These are phyloP conservation scores for Nyleta sp. DNA, from an alignment of 2,888 invertebrate genomes.

Conservation along the genomic window DNA sequence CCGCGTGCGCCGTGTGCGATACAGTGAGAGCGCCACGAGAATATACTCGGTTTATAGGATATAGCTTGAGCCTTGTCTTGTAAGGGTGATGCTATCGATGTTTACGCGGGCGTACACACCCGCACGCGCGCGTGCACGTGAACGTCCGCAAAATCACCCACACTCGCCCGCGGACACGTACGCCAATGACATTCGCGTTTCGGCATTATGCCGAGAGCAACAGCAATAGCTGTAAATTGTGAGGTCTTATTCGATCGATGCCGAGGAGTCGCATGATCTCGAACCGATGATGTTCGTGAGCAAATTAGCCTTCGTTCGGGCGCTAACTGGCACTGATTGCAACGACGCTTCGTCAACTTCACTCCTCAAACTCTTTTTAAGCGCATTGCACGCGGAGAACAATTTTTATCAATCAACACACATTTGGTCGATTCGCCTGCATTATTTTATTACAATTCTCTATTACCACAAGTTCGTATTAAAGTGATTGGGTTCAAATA, in stretches of 20 bases:
- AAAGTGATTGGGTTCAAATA: no score
- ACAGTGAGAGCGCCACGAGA: slow-evolving; percentile 56
- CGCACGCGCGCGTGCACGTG: slow-evolving; percentile 15
- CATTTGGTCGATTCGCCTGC: no score
- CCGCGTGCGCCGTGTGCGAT: slow-evolving; percentile 67
- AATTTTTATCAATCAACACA: no score
- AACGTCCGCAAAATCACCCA: slow-evolving; percentile 21
- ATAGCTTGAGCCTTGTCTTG: slow-evolving; percentile 64
- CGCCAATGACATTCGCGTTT: slow-evolving; percentile 57
- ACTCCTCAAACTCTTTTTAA: no score
- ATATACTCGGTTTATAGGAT: slow-evolving; percentile 67
- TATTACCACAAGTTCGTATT: no score
- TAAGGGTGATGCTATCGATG: slow-evolving; percentile 65
- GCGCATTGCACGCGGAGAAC: no score
- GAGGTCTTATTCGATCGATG: slow-evolving; percentile 57
- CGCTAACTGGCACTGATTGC: slow-evolving; percentile 31
- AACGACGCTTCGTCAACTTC: no score
- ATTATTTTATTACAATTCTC: no score
- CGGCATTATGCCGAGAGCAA: slow-evolving; percentile 41
- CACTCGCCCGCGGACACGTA: slow-evolving; percentile 17
- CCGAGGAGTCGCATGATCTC: slow-evolving; percentile 48
- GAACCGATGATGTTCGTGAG: slow-evolving; percentile 36
- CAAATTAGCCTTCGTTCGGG: slow-evolving; percentile 27
- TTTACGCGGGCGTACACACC: slow-evolving; percentile 54
- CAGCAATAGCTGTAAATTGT: slow-evolving; percentile 70